Base-by-base conservation (phyloP, 2,113 vertebrate species). In the Platysternon megacephalum region DNA sequence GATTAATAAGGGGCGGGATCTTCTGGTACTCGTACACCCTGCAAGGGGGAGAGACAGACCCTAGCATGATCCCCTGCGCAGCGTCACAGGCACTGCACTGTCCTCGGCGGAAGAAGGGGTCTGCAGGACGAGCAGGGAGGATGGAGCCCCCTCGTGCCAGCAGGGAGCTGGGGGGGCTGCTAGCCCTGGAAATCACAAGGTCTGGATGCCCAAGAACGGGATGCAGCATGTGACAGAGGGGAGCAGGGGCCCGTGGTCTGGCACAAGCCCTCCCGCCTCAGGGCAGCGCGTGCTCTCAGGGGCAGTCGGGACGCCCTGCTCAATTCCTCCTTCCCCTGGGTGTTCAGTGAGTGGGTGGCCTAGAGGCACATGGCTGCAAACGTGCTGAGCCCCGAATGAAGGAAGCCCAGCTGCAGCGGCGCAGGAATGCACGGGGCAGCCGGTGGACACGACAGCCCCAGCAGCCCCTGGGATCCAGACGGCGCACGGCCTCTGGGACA, bases 11-110 rank as follows among this genome's bases (percentile, higher is more conserved):
- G 0, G 97, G 95, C 4, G 98, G 97, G 44, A 97, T 97, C 92
- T 97, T 97, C 89, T 97, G 98, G 78, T 94, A 94, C 55, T 97
- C 89, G 0, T 93, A 94, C 4, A 95, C 74, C 82, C 98, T 98
- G 61, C 22, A 21, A 58, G 55, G 76, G 85, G 48, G 53, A 80
- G 52, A n/a, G 16, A 56, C 0, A 0, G 56, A 0, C 14, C 5
- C 44, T 39, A 22, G 35, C 39, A 79, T n/a, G 61, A 79, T 42
- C 11, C 58, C 39, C 44, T 61, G 39, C 55, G 8, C 35, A 8
- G 17, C 14, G 29, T 16, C 65, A 8, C 61, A n/a, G 14, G 35
- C 32, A 24, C 26, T 13, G 28, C 58, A 42, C 19, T 44, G 72
- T 26, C 10, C 39, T 6, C 3, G 11, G 42, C 9, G 74, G 12